Evolutionary conservation across 2,797 vertebrate species (phyloP), one percentile per base, ranked within the genome.

Genomic region (Clarias fuscus): DNA sequence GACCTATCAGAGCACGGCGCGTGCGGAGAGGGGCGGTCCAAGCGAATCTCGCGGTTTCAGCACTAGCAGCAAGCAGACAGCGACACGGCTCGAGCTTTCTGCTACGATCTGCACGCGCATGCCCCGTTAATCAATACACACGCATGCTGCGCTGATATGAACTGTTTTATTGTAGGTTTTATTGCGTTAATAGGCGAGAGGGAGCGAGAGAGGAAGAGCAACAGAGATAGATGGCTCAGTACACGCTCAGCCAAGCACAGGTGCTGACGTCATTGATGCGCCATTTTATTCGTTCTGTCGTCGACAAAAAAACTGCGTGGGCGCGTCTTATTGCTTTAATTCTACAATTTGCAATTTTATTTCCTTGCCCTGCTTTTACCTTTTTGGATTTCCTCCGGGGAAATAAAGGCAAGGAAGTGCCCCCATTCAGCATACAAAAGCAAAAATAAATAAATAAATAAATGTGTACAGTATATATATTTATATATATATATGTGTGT

Each of bases 41-140:
- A 27, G 48, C n/a, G 24, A 24, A 5, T 18, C 10, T 48, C 10
- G 7, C 76, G 1, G 0, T 30, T 89, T 85, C 90, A 92, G 90
- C 86, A 90, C 86, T 37, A 72, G 68, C 53, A 40, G 15, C 48
- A 48, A 88, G 75, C 20, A 85, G 84, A 89, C 86, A 90, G 89
- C 88, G 76, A 86, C 73, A 80, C 67, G n/a, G 84, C 30, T 86
- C 1, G 15, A 53, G 4, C 4, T 8, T 37, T 0, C 27, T 5
- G 11, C 48, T 53, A 53, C 48, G 48, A 53, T 64, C 20, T 40
- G 59, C 22, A 48, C 3, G 37, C 62, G 61, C 58, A 14, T 64
- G 1, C 10, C 58, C 5, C 4, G n/a, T 67, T 67, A 20, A 20
- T 20, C 79, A 67, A 53, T 24, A 48, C 24, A 65, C 4, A 4